phyloP scores from a whole-genome alignment of 2,113 vertebrate species.

The Alligator sinensis region DNA sequence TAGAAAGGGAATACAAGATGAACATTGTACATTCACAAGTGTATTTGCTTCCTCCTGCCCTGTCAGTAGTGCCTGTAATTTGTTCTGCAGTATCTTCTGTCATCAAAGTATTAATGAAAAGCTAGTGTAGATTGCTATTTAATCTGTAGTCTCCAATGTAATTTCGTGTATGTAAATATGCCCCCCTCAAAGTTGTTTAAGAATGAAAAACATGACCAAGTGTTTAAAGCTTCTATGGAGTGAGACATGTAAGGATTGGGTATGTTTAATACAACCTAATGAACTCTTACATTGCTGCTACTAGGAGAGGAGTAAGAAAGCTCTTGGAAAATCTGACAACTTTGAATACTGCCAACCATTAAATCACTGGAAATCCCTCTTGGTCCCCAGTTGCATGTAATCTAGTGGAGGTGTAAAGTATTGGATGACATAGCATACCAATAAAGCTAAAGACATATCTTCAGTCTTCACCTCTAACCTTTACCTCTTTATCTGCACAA shows the following conservation, averaged over 20 bases:
- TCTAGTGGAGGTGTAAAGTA: not conserved
- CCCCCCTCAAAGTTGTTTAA: not conserved
- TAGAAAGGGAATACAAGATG: not conserved
- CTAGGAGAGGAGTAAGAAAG: not conserved
- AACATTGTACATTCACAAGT: not conserved
- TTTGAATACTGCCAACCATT: not conserved
- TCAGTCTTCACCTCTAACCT: not conserved
- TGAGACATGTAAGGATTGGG: not conserved
- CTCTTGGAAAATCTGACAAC: not conserved
- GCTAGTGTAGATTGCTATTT: not conserved
- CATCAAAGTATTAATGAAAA: not conserved
- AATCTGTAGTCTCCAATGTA: not conserved
- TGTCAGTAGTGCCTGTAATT: not conserved
- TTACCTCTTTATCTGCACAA: too few relatives aligned
- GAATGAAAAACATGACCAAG: not conserved
- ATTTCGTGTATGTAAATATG: not conserved
- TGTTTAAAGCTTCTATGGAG: not conserved
- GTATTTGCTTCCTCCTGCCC: not conserved
- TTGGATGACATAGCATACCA: too few relatives aligned
- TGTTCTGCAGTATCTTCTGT: not conserved
- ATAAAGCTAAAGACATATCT: not conserved
- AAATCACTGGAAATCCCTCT: not conserved
- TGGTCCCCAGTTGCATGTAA: not conserved
- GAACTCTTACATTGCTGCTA: not conserved
- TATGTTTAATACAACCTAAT: not conserved